Percentiles rank a stretch among this genome's conserved stretches.
Conservation (phyloP, 2,797 vertebrate species). For the Euthynnus affinis region DNA sequence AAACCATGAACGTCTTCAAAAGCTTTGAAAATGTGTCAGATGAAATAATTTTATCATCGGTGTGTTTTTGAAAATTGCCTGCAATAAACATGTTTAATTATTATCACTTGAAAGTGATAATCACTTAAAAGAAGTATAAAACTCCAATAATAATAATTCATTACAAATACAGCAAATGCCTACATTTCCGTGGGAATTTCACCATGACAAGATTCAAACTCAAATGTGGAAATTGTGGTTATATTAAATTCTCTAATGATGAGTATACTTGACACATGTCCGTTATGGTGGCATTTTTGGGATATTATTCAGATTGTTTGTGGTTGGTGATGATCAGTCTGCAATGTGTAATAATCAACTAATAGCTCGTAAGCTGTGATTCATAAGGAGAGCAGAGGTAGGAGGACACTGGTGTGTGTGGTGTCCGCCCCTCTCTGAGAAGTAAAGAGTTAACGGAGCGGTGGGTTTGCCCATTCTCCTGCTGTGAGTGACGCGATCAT, state of each 20-base stretch:
- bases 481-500: conserved; percentile 94
- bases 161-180: not conserved
- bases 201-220: not conserved
- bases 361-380: conserved; percentile 29
- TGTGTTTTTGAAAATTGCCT: conserved; percentile 1
- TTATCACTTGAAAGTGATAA: not conserved
- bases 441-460: conserved; percentile 87
- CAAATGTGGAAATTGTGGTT: not conserved
- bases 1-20: not conserved
- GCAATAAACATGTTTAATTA: not conserved
- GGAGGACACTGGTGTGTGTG: conserved; percentile 60
- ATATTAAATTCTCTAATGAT: not conserved
- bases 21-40: conserved; percentile 8
- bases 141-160: not conserved
- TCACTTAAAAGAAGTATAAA: not conserved
- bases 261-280: not conserved
- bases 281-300: not conserved
- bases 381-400: conserved; percentile 40
- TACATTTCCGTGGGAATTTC: not conserved
- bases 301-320: conserved; percentile 5
- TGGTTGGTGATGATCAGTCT: conserved; percentile 17
- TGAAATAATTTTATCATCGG: conserved; percentile 12
- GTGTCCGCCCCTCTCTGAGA: conserved; percentile 78
- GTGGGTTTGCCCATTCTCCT: conserved; percentile 86
- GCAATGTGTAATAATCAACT: conserved; percentile 28